A percentile compares a stretch with the other conserved stretches of the same genome.
Evolutionary conservation across 2,797 vertebrate genomes (phyloP).

Genomic region (Phrynocephalus vlangalii): DNA sequence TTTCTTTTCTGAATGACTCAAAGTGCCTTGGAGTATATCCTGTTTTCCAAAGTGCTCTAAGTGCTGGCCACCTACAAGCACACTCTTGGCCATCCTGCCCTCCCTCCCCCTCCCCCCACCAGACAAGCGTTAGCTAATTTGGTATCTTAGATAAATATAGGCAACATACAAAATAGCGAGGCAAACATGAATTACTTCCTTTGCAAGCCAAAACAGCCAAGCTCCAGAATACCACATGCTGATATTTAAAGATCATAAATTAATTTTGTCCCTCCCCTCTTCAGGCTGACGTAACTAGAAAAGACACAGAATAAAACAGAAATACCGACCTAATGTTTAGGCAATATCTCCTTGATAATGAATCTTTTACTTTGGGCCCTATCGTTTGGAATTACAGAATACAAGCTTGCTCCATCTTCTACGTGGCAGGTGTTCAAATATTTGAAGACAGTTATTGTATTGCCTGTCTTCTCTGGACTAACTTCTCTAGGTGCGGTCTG

Average conservation of each 20-base stretch:
- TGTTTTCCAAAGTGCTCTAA: neutral
- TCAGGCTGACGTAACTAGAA: constrained; percentile 27
- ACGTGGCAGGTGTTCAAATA: too few relatives aligned
- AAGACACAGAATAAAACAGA: neutral
- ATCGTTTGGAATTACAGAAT: too few relatives aligned
- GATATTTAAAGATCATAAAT: constrained; percentile 23
- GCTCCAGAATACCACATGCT: constrained; percentile 2
- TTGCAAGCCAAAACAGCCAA: constrained; percentile 24
- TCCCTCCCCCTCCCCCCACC: too few relatives aligned
- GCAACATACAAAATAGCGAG: constrained; percentile 28
- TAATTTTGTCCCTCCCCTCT: constrained; percentile 6
- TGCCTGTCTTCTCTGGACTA: too few relatives aligned
- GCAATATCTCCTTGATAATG: too few relatives aligned
- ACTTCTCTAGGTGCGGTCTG: too few relatives aligned
- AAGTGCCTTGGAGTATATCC: neutral
- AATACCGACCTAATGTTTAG: neutral
- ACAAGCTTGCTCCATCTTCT: too few relatives aligned
- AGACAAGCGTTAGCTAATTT: neutral
- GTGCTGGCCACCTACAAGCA: neutral
- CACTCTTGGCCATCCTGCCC: neutral
- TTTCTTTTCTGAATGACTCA: neutral
- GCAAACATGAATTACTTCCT: constrained; percentile 23
- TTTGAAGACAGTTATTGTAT: too few relatives aligned
- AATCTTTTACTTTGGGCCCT: too few relatives aligned
- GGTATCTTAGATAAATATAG: constrained; percentile 25